Conservation (phyloP, 2,888 invertebrate genomes). For the Hyalella azteca region DNA sequence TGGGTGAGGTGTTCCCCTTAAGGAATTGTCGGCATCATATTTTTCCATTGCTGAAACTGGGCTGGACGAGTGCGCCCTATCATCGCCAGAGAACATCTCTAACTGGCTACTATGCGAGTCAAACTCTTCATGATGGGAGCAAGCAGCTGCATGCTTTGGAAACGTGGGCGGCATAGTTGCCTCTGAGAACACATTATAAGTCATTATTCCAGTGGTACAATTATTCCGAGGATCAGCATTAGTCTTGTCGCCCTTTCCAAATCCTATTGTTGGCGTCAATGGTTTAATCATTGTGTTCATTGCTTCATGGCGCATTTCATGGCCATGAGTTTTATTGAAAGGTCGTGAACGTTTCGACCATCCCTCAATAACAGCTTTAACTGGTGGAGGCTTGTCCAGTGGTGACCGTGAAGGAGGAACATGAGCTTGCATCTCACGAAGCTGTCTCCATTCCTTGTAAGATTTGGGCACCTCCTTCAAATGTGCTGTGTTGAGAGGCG, state of each 20-base stretch:
- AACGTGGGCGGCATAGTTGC: too few species aligned
- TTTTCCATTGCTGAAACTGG: too few species aligned
- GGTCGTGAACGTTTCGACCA: background rate
- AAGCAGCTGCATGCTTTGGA: too few species aligned
- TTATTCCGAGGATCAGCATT: background rate
- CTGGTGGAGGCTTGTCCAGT: background rate
- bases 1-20: too few species aligned
- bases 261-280: background rate
- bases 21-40: too few species aligned
- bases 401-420: background rate
- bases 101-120: too few species aligned
- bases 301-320: background rate
- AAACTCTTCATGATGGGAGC: too few species aligned
- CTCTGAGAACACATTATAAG: too few species aligned
- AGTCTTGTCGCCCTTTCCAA: background rate
- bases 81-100: too few species aligned
- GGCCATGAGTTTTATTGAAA: background rate
- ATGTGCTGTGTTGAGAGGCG: background rate
- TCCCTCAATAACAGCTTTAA: slow-evolving; percentile 19
- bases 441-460: slow-evolving; percentile 21
- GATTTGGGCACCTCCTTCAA: slow-evolving; percentile 21
- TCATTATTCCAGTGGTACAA: too few species aligned
- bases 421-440: background rate
- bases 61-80: too few species aligned
- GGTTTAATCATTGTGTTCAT: background rate